These are phyloP conservation scores for Anneissia japonica DNA, from an alignment of 35 echinoderm and acorn worm species.

Conservation along the genomic window DNA sequence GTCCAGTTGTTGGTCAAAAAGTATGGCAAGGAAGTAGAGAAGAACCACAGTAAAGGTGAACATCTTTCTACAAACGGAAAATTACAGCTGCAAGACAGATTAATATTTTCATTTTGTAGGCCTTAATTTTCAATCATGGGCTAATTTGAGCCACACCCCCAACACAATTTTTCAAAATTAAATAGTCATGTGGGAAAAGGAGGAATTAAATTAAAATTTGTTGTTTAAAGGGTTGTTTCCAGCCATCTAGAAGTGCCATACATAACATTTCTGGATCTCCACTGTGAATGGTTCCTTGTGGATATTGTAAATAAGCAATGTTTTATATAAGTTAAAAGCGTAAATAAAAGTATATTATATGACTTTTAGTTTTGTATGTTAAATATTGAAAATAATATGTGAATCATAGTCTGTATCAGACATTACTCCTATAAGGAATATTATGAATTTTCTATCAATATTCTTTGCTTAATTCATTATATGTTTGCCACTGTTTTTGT, in stretches of 20 bases:
- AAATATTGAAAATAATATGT: background rate
- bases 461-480: background rate
- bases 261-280: background rate
- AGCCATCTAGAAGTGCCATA: background rate
- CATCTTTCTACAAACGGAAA: too few relatives aligned
- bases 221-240: background rate
- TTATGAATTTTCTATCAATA: background rate
- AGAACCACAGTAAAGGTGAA: slow-evolving; percentile 75
- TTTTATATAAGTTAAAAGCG: background rate
- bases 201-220: background rate
- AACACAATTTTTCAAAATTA: background rate
- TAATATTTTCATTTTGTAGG: too few relatives aligned
- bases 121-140: background rate
- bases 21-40: slow-evolving; percentile 74
- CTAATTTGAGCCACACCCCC: background rate
- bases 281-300: background rate
- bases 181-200: background rate
- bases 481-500: background rate
- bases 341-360: background rate
- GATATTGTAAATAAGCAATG: background rate
- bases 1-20: slow-evolving; percentile 74
- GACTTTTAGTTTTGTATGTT: background rate
- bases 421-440: background rate
- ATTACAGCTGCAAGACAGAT: too few relatives aligned
- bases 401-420: background rate